Conservation (phyloP, 2,113 vertebrate species). For the Bombycilla garrulus region DNA sequence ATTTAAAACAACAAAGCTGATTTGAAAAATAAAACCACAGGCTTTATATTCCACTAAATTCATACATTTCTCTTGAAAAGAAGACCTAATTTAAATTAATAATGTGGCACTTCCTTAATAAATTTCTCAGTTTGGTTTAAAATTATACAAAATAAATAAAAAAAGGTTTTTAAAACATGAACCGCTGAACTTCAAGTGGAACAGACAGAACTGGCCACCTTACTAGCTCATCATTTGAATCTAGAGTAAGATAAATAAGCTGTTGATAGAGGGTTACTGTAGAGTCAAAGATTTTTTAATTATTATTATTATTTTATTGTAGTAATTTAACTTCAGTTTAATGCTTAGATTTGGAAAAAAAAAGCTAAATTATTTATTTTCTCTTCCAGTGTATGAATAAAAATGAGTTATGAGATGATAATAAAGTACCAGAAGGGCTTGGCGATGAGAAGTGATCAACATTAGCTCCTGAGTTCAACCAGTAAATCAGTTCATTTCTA, state of each 20-base stretch:
- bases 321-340: not conserved
- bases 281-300: not conserved
- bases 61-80: not conserved
- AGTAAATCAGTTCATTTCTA: slow-evolving; percentile 3
- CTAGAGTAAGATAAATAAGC: not conserved
- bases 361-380: slow-evolving; percentile 17
- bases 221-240: not conserved
- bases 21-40: not conserved
- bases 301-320: not conserved
- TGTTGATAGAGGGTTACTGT: not conserved
- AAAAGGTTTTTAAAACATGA: not conserved
- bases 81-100: not conserved
- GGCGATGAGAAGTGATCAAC: not conserved
- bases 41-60: not conserved
- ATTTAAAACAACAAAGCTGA: not conserved
- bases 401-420: not conserved
- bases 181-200: not conserved
- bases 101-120: not conserved
- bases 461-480: not conserved
- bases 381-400: not conserved
- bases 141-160: not conserved
- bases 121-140: not conserved
- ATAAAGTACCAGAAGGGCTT: not conserved
- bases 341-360: not conserved
- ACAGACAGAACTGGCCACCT: not conserved